Percentiles rank a stretch among this genome's conserved stretches.
Evolutionary conservation across 2,113 vertebrate species (phyloP).

Genomic region (Trinectes maculatus): DNA sequence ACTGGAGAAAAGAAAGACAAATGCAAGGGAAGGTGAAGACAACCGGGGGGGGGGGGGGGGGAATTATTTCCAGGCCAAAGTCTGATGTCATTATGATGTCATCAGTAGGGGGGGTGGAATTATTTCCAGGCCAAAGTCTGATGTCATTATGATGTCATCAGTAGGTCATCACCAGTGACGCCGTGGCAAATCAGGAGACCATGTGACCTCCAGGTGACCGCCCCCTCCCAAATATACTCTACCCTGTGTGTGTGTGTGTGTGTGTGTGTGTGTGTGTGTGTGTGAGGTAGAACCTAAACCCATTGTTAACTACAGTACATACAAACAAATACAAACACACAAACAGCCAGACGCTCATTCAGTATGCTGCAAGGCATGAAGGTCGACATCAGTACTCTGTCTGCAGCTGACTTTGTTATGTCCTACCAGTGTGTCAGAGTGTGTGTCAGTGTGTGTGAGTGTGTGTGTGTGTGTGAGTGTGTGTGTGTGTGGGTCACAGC

Average conservation of each 20-base stretch:
- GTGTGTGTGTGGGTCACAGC: not conserved
- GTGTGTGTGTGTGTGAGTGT: conserved; percentile 1
- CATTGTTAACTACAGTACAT: too few species aligned
- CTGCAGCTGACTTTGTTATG: conserved; percentile 63
- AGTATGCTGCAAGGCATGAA: conserved; percentile 61
- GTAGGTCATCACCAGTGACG: conserved; percentile 57
- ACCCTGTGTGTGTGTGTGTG: conserved; percentile 1
- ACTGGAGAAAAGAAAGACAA: not conserved
- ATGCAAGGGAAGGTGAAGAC: not conserved
- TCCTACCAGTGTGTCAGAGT: conserved; percentile 33
- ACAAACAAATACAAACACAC: conserved; percentile 5
- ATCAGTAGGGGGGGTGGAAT: conserved; percentile 47
- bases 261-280: not conserved
- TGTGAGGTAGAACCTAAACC: too few species aligned
- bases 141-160: conserved; percentile 57
- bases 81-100: conserved; percentile 61
- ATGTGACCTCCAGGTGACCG: conserved; percentile 60
- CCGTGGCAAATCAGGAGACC: conserved; percentile 47
- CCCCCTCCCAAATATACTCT: conserved; percentile 1
- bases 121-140: too few species aligned
- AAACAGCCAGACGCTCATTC: conserved; percentile 39
- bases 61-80: too few species aligned
- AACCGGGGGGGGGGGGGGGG: too few species aligned
- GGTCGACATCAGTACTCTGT: conserved; percentile 70
- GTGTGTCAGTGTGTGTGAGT: conserved; percentile 20